Base-by-base conservation (phyloP, 1,140 invertebrate species). In the Sitobion miscanthi region DNA sequence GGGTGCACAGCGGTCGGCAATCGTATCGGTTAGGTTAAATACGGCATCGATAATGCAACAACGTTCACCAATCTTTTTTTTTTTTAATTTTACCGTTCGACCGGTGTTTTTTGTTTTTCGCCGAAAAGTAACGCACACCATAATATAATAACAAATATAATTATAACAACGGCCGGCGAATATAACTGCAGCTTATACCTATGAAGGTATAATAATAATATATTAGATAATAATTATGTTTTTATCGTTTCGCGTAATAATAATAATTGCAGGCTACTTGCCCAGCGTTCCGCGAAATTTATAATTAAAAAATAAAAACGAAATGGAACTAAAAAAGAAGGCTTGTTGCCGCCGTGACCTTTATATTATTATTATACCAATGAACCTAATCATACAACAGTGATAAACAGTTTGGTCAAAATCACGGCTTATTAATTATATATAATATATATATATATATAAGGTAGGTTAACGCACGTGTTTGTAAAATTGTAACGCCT, bases 171-270 rank as follows among this genome's bases (percentile, higher is more conserved):
- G 47, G n/a, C 25, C 25, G 7, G 47, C 11, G 11, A 49, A 49
- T 49, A 49, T 49, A 42, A 42, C 42, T 42, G 42, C 42, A 42
- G 42, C 42, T 42, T 42, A 42, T 42, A 42, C 42, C 42, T 42
- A 1, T n/a, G 14, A 45, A 45, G 21, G 42, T 47, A 86, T 47
- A 86, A 45, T 47, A 30, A 82, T 38, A 35, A 35, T 83, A 20
- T 83, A 5, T 45, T 85, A 25, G 47, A n/a, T 35, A 77, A 35
- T n/a, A 77, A n/a, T 77, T 17, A n/a, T 47, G 2, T 49, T 52
- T 89, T 89, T 54, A 38, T 89, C 21, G n/a, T 89, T 54, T 89
- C 21, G n/a, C 87, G 87, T 89, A 87, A 52, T 30, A 54, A 47
- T 52, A 52, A 89, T 88, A 88, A 49, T 88, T 49, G 30, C 47